Base-by-base conservation (phyloP, 2,113 vertebrate species). In the Thunnus maccoyii region DNA sequence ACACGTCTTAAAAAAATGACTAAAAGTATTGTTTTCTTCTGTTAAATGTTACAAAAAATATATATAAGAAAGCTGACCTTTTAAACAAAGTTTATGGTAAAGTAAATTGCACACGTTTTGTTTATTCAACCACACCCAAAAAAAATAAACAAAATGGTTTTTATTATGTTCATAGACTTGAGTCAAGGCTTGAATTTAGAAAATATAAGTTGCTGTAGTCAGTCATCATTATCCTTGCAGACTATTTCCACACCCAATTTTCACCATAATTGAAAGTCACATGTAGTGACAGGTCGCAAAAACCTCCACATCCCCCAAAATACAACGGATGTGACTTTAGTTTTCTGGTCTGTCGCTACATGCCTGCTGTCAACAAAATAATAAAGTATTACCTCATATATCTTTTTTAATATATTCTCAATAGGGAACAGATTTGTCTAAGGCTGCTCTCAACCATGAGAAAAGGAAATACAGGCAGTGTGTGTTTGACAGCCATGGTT, bases 401-500 rank as follows among this genome's bases (percentile, higher is more conserved):
- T 36, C 32, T 36, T 36, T 41, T 41, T 41, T 41, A 41, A 41
- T 41, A 41, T 41, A 41, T 41, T 41, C 9, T 41, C 36, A 41
- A 41, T 9, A 9, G 36, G 27, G 20, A 25, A 56, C 5, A 5
- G 54, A 25, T 61, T 44, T 22, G 11, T 69, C 48, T 72, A 44
- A 76, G 16, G 41, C 11, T 51, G 16, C 41, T 18, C 2, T 66
- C 56, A 56, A 52, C 50, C 44, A 65, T 2, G 8, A 78, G n/a
- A 61, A 20, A 18, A 1, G 20, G 15, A 47, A 25, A 62, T 48
- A 22, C 51, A 84, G n/a, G 25, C 32, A 27, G 27, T 67, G 68
- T 50, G 62, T 44, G 57, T 57, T 58, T 81, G 79, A 68, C 75
- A 61, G 65, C 47, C 48, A 20, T 10, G 62, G 71, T 67, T 51